Evolutionary conservation across 2,888 invertebrate genomes (phyloP).

Genomic region (Habroteleia sp.): DNA sequence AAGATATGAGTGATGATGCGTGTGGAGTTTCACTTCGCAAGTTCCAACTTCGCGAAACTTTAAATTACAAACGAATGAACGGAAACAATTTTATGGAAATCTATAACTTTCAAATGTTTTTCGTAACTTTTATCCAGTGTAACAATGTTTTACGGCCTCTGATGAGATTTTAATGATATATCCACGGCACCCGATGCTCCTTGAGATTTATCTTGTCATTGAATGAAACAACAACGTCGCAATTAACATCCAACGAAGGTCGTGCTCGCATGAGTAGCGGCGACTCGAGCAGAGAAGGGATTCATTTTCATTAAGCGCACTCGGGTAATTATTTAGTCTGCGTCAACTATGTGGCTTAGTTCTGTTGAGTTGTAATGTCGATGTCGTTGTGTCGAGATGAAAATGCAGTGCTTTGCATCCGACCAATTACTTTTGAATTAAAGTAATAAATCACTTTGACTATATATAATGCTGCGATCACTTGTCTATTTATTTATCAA

Average conservation of each 20-base stretch:
- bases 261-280: not conserved
- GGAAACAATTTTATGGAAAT: conserved; percentile 8
- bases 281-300: conserved; percentile 13
- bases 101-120: conserved; percentile 10
- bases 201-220: conserved; percentile 39
- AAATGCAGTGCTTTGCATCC: conserved; percentile 6
- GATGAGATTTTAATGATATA: conserved; percentile 35
- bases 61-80: conserved; percentile 18
- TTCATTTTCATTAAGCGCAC: conserved; percentile 34
- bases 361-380: conserved; percentile 22
- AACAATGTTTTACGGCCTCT: conserved; percentile 18
- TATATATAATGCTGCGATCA: too few relatives aligned
- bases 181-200: conserved; percentile 11
- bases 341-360: conserved; percentile 30
- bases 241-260: conserved; percentile 33
- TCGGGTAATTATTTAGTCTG: conserved; percentile 34
- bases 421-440: conserved; percentile 12
- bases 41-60: conserved; percentile 4
- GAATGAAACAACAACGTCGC: conserved; percentile 12
- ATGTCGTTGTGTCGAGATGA: conserved; percentile 16
- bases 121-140: conserved; percentile 21
- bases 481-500: too few relatives aligned
- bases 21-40: not conserved
- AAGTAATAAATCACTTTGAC: not conserved
- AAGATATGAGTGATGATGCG: conserved; percentile 1